Evolutionary conservation across 2,113 vertebrate species (phyloP), one percentile per base, ranked within the genome.

Genomic region (Tympanuchus pallidicinctus): DNA sequence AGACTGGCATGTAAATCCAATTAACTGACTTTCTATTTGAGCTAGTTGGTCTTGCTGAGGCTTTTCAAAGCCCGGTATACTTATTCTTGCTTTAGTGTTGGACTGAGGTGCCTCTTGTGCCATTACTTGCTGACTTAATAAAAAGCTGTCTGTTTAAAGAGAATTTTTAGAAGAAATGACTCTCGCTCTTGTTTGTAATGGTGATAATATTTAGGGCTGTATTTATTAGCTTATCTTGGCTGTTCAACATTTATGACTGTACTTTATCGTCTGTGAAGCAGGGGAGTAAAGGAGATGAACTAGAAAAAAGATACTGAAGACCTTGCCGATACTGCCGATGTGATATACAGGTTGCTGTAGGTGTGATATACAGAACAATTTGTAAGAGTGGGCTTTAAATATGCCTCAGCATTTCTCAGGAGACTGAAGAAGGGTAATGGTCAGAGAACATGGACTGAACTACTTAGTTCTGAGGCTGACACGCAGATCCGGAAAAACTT

Each of bases 191-290:
- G 69, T 92, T 93, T 96, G 92, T 82, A 83, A 92, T 66, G 57
- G 32, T 1, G 63, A 81, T 96, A 93, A 83, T 96, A 96, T 96
- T 98, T 96, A 95, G 54, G 89, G 50, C 79, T 90, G 22, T 96
- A 95, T 98, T 97, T 97, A 97, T 97, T 97, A 97, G 91, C 86
- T 97, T 97, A 97, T 97, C 96, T 97, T 95, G 78, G 92, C 91
- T 48, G 40, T 94, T 97, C 93, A 97, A 92, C 4, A n/a, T 97
- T 97, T 96, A 97, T 95, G 94, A 89, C 88, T 69, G 74, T 94
- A 95, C 59, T 97, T 97, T 96, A 96, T 97, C 2, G 15, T 75
- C 84, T 36, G 32, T 88, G 96, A 92, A 93, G 67, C 87, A 93
- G 89, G 66, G 82, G 82, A 97, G 78, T 52, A 87, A 96, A 95